Base-by-base conservation (phyloP, 2,113 vertebrate genomes). In the Lophotis ruficrista region DNA sequence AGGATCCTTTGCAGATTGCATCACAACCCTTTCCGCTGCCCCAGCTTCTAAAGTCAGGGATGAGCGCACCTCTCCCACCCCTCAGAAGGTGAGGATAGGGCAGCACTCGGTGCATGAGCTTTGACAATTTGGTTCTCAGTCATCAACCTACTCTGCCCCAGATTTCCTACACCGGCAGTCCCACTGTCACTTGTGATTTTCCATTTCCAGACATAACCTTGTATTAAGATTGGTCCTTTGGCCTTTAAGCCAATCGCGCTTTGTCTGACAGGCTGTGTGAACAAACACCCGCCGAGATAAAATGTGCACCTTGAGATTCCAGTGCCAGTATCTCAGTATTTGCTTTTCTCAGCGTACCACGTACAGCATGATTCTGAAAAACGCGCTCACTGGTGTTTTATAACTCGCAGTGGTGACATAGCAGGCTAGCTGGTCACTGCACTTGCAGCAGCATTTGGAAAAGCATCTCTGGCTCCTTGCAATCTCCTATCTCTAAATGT, bases 401-500 rank as follows among this genome's bases (percentile, higher is more conserved):
- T 80, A 56, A 8, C 10, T 75, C 73, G 76, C 48, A 66, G 41
- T 15, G 28, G 70, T 73, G 53, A 89, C 33, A 12, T 3, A 87
- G 38, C 94, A 83, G 58, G 27, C 35, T 27, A 54, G 47, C 65
- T 62, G 71, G 64, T 64, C 71, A 54, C 53, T 54, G 14, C 8
- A 1, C 47, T 87, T 78, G 84, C 80, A 83, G 61, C 72, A 62
- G 57, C 75, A 51, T 61, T 89, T 71, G 38, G 77, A 87, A 94
- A 87, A 86, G 56, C 62, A 75, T 83, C 80, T 75, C 90, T 64
- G 61, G 61, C 76, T 94, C 70, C 78, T 73, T 80, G 73, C 95
- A 91, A 16, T 75, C 83, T 83, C 77, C 53, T 10, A 31, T 82
- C 65, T 75, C 81, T 68, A 94, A 95, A 95, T 92, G 96, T 91